phyloP scores from a whole-genome alignment of 2,888 invertebrate genomes.

The Ectobius pallidus region DNA sequence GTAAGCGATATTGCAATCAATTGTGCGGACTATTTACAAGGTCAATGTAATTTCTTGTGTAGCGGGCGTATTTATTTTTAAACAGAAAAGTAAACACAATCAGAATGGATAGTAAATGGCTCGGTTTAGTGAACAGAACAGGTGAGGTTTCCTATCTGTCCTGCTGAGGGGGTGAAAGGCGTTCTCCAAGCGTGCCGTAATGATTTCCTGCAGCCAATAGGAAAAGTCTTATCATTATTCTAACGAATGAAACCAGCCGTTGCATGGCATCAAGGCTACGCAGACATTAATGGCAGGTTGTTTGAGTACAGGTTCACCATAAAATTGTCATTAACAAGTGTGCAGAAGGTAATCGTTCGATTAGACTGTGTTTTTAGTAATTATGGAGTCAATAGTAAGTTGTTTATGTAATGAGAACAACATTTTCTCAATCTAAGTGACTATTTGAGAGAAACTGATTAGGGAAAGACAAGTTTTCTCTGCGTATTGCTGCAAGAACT shows the following conservation, averaged over 20 bases:
- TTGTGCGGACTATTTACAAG: too few relatives aligned
- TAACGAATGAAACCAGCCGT: not conserved
- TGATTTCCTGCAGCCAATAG: constrained; percentile 6
- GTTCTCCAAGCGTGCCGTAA: not conserved
- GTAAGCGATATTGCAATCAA: too few relatives aligned
- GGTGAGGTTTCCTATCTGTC: constrained; percentile 17
- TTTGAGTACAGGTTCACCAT: not conserved
- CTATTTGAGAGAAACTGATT: too few relatives aligned
- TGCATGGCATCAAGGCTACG: not conserved
- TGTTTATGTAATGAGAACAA: too few relatives aligned
- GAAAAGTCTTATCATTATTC: not conserved
- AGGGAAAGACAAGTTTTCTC: too few relatives aligned
- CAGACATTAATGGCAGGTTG: constrained; percentile 3
- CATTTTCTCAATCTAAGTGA: too few relatives aligned
- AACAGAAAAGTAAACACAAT: too few relatives aligned
- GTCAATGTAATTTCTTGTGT: too few relatives aligned
- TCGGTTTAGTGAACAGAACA: constrained; percentile 17
- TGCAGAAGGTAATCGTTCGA: not conserved
- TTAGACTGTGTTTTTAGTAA: not conserved
- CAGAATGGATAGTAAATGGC: not conserved
- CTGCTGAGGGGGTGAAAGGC: constrained; percentile 13
- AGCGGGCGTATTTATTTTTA: too few relatives aligned
- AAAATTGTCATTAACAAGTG: not conserved
- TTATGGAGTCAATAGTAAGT: not conserved
- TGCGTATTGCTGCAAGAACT: too few relatives aligned